Evolutionary conservation across 1,140 invertebrate genomes (phyloP).

Genomic region (Zaprionus camerounensis): DNA sequence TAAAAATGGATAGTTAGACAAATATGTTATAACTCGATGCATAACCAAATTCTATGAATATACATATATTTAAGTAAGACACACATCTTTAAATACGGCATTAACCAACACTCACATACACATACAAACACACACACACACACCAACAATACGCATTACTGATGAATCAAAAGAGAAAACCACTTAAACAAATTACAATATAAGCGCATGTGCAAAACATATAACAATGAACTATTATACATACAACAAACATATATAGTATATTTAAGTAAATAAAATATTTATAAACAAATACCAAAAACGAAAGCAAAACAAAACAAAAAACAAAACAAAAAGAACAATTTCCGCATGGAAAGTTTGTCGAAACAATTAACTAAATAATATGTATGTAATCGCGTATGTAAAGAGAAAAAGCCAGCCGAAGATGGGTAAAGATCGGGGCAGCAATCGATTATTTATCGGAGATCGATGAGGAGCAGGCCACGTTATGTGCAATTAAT

Average conservation of each 20-base stretch:
- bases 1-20: constrained; percentile 77
- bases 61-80: constrained; percentile 50
- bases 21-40: constrained; percentile 78
- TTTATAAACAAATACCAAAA: constrained; percentile 62
- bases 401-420: constrained; percentile 43
- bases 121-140: constrained; percentile 31
- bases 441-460: constrained; percentile 13
- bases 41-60: constrained; percentile 59
- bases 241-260: constrained; percentile 71
- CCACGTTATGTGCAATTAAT: constrained; percentile 81
- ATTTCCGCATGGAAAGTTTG: constrained; percentile 4
- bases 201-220: constrained; percentile 74
- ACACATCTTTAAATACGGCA: constrained; percentile 35
- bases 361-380: constrained; percentile 66
- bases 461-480: constrained; percentile 55
- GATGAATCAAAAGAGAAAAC: constrained; percentile 73
- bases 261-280: constrained; percentile 81
- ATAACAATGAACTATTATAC: constrained; percentile 83
- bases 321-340: not conserved
- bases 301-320: not conserved
- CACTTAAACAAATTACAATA: constrained; percentile 79
- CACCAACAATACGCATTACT: constrained; percentile 48
- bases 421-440: constrained; percentile 24
- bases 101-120: constrained; percentile 17
- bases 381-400: constrained; percentile 39